These are phyloP conservation scores for Ricordea florida DNA, from an alignment of 92 coral and sea anemone genomes.

Conservation along the genomic window DNA sequence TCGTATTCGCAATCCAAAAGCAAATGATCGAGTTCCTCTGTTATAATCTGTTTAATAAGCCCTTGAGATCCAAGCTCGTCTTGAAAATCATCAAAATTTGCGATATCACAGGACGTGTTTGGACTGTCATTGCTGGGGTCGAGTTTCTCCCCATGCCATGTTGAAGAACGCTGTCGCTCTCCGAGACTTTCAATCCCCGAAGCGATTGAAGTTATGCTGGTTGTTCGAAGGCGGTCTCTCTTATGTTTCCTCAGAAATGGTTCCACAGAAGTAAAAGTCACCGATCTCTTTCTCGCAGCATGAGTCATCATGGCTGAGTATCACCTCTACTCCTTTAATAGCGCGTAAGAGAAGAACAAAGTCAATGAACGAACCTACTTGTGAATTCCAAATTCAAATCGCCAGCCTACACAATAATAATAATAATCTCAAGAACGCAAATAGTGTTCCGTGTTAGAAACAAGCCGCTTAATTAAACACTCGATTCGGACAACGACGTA, in stretches of 20 bases:
- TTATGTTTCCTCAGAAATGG: conserved; percentile 57
- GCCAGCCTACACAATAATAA: background rate
- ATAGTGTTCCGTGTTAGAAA: background rate
- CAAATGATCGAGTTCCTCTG: conserved; percentile 71
- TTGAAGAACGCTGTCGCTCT: conserved; percentile 73
- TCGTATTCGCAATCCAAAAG: conserved; percentile 61
- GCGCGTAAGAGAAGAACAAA: background rate
- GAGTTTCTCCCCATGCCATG: conserved; percentile 91
- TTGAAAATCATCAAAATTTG: conserved; percentile 71
- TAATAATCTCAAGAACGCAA: background rate
- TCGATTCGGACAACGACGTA: background rate
- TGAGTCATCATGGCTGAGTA: conserved; percentile 19
- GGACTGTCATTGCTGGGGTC: conserved; percentile 13
- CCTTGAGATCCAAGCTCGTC: conserved; percentile 67
- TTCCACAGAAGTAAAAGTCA: conserved; percentile 72
- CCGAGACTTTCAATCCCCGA: conserved; percentile 77
- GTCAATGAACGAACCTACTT: background rate
- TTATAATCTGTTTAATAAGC: conserved; percentile 65
- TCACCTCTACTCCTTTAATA: background rate
- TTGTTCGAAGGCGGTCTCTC: conserved; percentile 59
- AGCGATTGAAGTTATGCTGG: conserved; percentile 85
- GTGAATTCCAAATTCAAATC: too few relatives aligned
- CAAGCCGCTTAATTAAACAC: conserved; percentile 2
- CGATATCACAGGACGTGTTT: conserved; percentile 24
- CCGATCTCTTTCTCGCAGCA: conserved; percentile 68